These are phyloP conservation scores for Grapholita molesta DNA, from an alignment of 1,140 invertebrate genomes.

Conservation along the genomic window DNA sequence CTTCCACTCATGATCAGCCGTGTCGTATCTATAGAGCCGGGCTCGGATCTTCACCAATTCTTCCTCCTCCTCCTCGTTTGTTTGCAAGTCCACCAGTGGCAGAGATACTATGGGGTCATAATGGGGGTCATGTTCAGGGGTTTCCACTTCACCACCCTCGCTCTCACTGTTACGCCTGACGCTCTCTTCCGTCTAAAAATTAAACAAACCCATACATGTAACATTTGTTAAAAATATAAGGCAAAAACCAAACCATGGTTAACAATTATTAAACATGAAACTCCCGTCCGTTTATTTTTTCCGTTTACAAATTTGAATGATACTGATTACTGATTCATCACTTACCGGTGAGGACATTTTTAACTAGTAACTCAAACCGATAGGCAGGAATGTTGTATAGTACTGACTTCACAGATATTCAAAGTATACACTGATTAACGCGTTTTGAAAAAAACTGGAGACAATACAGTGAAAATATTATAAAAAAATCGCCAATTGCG, in stretches of 20 bases:
- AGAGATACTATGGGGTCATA: slow-evolving; percentile 87
- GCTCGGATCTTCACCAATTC: slow-evolving; percentile 85
- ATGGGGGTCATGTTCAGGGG: slow-evolving; percentile 82
- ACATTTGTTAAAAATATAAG: not conserved
- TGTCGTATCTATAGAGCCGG: slow-evolving; percentile 79
- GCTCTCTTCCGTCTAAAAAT: slow-evolving; percentile 56
- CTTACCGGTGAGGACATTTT: slow-evolving; percentile 61
- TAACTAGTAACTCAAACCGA: slow-evolving; percentile 1
- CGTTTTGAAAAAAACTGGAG: not conserved
- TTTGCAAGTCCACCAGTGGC: slow-evolving; percentile 86
- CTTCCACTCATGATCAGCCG: slow-evolving; percentile 82
- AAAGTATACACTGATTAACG: not conserved
- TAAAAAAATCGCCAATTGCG: slow-evolving; percentile 7
- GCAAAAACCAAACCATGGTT: not conserved
- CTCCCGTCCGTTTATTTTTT: slow-evolving; percentile 4
- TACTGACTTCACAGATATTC: not conserved
- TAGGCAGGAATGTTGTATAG: slow-evolving; percentile 3
- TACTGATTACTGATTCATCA: slow-evolving; percentile 19
- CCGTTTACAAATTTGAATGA: slow-evolving; percentile 16
- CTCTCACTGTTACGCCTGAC: slow-evolving; percentile 68
- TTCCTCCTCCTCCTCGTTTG: slow-evolving; percentile 89
- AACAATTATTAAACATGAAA: not conserved
- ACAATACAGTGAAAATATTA: slow-evolving; percentile 1
- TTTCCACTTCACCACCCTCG: slow-evolving; percentile 57
- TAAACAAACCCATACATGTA: not conserved